Evolutionary conservation across 2,888 invertebrate species (phyloP), one percentile per base, ranked within the genome.

Genomic region (Bellardia bayeri): DNA sequence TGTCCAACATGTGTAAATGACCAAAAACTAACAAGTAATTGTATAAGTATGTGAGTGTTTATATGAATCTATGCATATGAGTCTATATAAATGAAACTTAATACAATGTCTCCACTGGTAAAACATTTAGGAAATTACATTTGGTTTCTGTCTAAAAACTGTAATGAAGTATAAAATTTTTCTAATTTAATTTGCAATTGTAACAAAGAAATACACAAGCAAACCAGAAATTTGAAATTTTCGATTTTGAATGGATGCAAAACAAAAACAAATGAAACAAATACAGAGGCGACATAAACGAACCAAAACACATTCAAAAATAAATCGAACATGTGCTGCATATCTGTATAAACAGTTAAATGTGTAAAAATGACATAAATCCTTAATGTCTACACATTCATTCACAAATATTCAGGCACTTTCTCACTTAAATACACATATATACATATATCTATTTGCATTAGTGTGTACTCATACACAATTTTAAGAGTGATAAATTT

Each of bases 71-170:
- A 49, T 85, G 51, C 54, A 8, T 2, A 11, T 3, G 13, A 45
- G 13, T 58, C 5, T 1, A 40, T 80, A 64, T 71, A 61, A 49
- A 64, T 58, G 56, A 71, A 76, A 76, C 56, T 69, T 33, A 14
- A 79, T 69, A 79, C 68, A 82, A 82, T 78, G 56, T 66, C 78
- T 82, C 61, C 61, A 45, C 33, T 42, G 58, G 58, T 58, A 66
- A 76, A 87, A 76, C 66, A 78, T 84, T 84, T 72, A 76, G 87
- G 87, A 87, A 87, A 87, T 87, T 87, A 84, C 76, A 87, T 84
- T 84, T 86, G 82, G 78, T 85, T 87, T 82, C 78, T 85, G 85
- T 85, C 78, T 85, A 58, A 61, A 42, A 74, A 30, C 66, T 78
- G 78, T 54, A 78, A 84, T 84, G 84, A 84, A 64, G 81, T 87